phyloP scores from a whole-genome alignment of 1,140 invertebrate species.

The Bombus soroeensis region DNA sequence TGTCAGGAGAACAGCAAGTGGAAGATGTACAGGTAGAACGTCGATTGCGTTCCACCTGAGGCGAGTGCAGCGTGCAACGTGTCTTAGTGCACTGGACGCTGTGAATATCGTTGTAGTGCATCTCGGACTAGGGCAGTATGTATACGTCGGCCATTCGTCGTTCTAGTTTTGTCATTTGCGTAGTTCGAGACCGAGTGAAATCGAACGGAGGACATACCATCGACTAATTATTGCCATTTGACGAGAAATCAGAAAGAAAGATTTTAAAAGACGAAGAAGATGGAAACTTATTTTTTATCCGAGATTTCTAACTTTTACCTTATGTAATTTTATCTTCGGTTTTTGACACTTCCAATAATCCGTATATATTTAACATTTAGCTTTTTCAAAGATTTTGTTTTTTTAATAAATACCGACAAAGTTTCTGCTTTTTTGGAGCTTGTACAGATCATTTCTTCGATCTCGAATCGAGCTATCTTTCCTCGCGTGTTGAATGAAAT shows the following conservation, averaged over 20 bases:
- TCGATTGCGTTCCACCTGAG: slow-evolving; percentile 50
- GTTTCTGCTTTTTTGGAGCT: too few species aligned
- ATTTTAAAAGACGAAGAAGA: neutral
- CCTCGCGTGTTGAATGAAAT: too few species aligned
- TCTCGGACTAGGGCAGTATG: slow-evolving; percentile 64
- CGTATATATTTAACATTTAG: too few species aligned
- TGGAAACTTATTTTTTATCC: neutral
- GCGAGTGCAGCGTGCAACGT: slow-evolving; percentile 59
- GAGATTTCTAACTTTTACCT: neutral
- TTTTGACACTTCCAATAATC: too few species aligned
- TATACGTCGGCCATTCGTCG: slow-evolving; percentile 50
- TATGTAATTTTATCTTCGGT: too few species aligned
- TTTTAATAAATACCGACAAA: too few species aligned
- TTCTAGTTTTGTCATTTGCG: neutral
- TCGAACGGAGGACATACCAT: neutral
- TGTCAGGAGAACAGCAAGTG: slow-evolving; percentile 72
- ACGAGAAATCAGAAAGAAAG: neutral
- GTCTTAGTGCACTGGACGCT: slow-evolving; percentile 56
- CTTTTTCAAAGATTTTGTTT: neutral
- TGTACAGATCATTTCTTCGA: too few species aligned
- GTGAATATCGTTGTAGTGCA: slow-evolving; percentile 60
- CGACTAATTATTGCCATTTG: neutral
- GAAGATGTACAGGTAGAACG: slow-evolving; percentile 56
- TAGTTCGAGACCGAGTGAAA: neutral
- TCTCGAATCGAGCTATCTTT: too few species aligned